Evolutionary conservation across 2,797 vertebrate genomes (phyloP).

Genomic region (Trichosurus vulpecula): DNA sequence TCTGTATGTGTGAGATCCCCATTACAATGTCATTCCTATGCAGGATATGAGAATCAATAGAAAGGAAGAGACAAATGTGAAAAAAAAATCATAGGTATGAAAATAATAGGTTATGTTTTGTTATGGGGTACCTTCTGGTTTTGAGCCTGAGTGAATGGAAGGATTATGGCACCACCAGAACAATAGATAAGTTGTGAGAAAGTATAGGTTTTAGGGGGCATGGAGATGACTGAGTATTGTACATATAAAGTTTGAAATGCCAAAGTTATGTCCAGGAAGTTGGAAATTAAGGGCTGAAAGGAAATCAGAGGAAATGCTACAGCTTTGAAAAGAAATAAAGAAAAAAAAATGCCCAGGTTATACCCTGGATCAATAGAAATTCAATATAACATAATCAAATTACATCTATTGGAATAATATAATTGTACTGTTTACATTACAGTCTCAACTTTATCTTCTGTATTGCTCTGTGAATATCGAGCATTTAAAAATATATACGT

Average conservation of each 20-base stretch:
- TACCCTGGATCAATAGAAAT: background rate
- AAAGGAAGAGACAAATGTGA: background rate
- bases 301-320: background rate
- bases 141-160: too few relatives aligned
- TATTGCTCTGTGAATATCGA: background rate
- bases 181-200: background rate
- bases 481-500: background rate
- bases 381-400: background rate
- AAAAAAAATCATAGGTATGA: background rate
- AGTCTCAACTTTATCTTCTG: background rate
- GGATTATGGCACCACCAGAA: background rate
- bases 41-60: background rate
- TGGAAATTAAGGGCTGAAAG: background rate
- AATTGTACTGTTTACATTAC: background rate
- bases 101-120: background rate
- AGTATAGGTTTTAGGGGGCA: background rate
- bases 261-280: background rate
- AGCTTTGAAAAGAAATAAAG: background rate
- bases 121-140: background rate
- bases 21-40: background rate
- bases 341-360: background rate
- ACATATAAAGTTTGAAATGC: background rate
- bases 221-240: background rate
- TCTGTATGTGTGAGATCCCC: background rate
- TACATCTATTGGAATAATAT: background rate